phyloP scores from a whole-genome alignment of 1,140 invertebrate genomes.

The Bombus soroeensis region DNA sequence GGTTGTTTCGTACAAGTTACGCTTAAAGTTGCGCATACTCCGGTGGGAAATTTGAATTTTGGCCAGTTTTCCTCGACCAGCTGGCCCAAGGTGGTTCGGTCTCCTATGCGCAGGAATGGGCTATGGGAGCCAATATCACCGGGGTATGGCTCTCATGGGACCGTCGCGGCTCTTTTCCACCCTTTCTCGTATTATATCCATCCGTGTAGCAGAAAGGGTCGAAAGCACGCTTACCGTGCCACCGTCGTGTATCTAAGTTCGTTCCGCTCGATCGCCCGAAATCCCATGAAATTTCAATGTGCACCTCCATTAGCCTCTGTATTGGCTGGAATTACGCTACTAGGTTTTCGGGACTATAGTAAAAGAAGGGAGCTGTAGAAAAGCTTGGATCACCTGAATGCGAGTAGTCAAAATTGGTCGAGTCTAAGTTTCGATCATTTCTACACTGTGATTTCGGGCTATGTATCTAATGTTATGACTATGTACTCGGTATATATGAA shows the following conservation, averaged over 20 bases:
- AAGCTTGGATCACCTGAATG: background rate
- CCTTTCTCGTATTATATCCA: slow-evolving; percentile 69
- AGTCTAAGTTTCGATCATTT: background rate
- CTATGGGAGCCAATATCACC: slow-evolving; percentile 73
- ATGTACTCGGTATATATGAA: too few species aligned
- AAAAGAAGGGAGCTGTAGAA: background rate
- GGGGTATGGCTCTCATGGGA: slow-evolving; percentile 65
- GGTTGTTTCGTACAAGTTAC: slow-evolving; percentile 66
- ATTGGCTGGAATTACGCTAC: background rate
- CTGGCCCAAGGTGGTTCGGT: slow-evolving; percentile 63
- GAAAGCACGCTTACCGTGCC: slow-evolving; percentile 23
- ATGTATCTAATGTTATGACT: too few species aligned
- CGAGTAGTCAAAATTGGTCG: background rate
- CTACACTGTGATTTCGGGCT: too few species aligned
- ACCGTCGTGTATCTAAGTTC: slow-evolving; percentile 48
- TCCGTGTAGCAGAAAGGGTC: slow-evolving; percentile 57
- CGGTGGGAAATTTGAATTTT: slow-evolving; percentile 71
- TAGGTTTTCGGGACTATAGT: background rate
- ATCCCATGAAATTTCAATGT: slow-evolving; percentile 70
- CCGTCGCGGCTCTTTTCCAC: slow-evolving; percentile 65
- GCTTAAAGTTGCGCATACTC: slow-evolving; percentile 67
- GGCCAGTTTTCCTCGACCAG: slow-evolving; percentile 59
- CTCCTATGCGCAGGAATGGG: slow-evolving; percentile 69
- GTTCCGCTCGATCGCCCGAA: slow-evolving; percentile 66
- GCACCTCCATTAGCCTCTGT: slow-evolving; percentile 49